phyloP scores from a whole-genome alignment of 2,113 vertebrate species.

The Hyaena hyaena region DNA sequence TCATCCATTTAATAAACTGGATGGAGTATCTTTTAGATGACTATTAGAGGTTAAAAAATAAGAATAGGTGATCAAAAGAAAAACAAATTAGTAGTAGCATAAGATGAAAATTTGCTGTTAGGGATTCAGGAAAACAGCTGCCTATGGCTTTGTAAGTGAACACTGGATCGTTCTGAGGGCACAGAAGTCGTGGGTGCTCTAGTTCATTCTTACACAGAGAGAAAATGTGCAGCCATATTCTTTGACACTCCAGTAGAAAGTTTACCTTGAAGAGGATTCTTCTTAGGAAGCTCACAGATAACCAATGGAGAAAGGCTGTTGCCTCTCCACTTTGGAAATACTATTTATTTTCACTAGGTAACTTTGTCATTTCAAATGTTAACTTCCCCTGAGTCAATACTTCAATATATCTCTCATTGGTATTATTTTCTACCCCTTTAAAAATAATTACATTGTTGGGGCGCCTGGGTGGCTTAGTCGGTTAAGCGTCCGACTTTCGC shows the following conservation, averaged over 20 bases:
- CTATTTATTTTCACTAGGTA: neutral
- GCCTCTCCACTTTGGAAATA: neutral
- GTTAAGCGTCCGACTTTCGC: no score
- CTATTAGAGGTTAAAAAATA: neutral
- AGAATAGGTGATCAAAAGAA: neutral
- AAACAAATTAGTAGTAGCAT: neutral
- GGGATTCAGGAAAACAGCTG: neutral
- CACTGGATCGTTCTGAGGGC: neutral
- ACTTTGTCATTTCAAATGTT: neutral
- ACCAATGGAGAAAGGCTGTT: neutral
- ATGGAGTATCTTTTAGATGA: neutral
- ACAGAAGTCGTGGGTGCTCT: neutral
- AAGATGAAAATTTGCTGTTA: neutral
- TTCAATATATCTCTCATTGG: neutral
- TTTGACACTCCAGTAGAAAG: neutral
- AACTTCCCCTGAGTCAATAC: neutral
- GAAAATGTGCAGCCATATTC: neutral
- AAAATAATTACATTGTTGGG: constrained; percentile 18
- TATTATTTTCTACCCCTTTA: constrained; percentile 7
- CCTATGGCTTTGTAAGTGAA: neutral
- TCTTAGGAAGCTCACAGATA: neutral
- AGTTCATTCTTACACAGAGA: neutral
- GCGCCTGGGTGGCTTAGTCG: no score
- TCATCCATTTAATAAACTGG: neutral
- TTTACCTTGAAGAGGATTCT: neutral